These are phyloP conservation scores for Nudaria mundana DNA, from an alignment of 2,888 invertebrate species.

Conservation along the genomic window DNA sequence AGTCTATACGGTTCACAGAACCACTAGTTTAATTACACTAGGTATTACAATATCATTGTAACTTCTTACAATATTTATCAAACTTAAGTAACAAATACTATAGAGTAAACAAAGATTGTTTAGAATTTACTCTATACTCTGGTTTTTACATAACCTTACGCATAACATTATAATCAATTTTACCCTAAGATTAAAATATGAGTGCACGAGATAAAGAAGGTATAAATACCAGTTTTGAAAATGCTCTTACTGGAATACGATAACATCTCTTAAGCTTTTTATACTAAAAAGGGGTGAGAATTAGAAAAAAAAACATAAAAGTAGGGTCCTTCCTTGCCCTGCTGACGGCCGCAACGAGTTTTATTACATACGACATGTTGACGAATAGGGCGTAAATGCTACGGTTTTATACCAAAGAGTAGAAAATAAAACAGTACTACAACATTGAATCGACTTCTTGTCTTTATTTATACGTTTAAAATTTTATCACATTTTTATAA, in stretches of 20 bases:
- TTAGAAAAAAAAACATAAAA: conserved; percentile 48
- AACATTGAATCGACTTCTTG: no score
- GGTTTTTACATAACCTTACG: conserved; percentile 34
- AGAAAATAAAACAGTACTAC: conserved; percentile 28
- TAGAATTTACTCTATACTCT: conserved; percentile 14
- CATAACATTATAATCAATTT: conserved; percentile 35
- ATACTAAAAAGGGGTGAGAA: conserved; percentile 58
- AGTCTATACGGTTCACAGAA: no score
- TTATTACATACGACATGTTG: conserved; percentile 68
- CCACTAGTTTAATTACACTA: no score
- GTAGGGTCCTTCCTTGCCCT: conserved; percentile 61
- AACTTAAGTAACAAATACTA: conserved; percentile 6
- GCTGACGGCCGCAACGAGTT: conserved; percentile 63
- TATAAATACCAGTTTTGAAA: conserved; percentile 59
- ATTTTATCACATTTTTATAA: no score
- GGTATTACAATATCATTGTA: no score
- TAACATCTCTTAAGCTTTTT: conserved; percentile 56
- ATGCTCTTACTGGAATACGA: conserved; percentile 53
- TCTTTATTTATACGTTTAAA: no score
- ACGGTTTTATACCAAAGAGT: conserved; percentile 44
- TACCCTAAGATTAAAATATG: conserved; percentile 34
- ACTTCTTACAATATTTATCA: no score
- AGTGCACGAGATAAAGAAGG: conserved; percentile 48
- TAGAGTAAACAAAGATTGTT: conserved; percentile 10
- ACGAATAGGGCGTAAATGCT: conserved; percentile 58